Evolutionary conservation across 1,140 invertebrate genomes (phyloP), one percentile per base, ranked within the genome.

Genomic region (Caenorhabditis remanei): DNA sequence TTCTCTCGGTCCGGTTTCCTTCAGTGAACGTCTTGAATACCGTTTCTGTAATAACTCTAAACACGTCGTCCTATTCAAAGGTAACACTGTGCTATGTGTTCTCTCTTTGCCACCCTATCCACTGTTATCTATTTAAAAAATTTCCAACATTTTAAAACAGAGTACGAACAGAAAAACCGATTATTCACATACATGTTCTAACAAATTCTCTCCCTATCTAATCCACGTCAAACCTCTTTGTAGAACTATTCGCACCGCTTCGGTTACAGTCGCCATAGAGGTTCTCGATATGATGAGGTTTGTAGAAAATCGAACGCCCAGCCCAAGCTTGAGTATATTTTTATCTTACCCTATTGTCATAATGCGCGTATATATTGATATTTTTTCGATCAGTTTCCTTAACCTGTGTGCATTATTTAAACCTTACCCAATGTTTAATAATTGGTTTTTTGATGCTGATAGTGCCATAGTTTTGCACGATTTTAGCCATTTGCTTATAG

Each of bases 271-370:
- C 71, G 71, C 71, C 53, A 79, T 79, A 79, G 71, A 79, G 71
- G 71, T 79, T 79, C 71, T 79, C 71, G 71, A 79, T 79, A 79
- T 79, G 71, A 79, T 79, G 71, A 79, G 71, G 71, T 79, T 79
- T 79, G 71, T 79, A 79, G 71, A 79, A 79, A 79, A 24, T 79
- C 46, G n/a, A 79, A 79, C 71, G 71, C 46, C 84, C 84, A 67
- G 61, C 61, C 56, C 84, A 41, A 53, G 61, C 84, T 53, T 63
- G 63, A 63, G 63, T 40, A 63, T 50, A 21, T 67, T 40, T 71
- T 53, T 55, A 63, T 67, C 21, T 41, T 67, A 63, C 24, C 85
- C 63, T 40, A 24, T 79, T 53, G 63, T 55, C 50, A 65, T 1
- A 21, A 14, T 86, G 67, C 61, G 67, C 67, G 50, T 79, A 79